A percentile compares a stretch with the other conserved stretches of the same genome.
Evolutionary conservation across 2,888 invertebrate species (phyloP).

Genomic region (Thecocarcelia acutangulata): DNA sequence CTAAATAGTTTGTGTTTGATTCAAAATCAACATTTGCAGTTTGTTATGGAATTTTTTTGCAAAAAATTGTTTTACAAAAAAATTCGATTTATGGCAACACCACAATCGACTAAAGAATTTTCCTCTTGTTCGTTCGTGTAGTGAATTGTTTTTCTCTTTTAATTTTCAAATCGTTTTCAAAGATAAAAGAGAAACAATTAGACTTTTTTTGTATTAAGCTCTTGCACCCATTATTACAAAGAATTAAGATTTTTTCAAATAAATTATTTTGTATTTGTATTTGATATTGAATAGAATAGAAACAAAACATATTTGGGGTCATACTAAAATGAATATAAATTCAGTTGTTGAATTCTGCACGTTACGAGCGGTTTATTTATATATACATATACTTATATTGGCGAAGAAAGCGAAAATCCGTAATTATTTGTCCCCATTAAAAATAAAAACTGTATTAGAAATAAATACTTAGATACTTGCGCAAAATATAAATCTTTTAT

Average conservation of each 20-base stretch:
- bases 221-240: constrained; percentile 40
- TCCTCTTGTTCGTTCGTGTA: constrained; percentile 32
- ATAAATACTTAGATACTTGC: background rate
- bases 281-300: constrained; percentile 51
- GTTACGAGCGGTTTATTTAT: constrained; percentile 64
- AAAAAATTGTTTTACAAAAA: too few species aligned
- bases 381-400: constrained; percentile 15
- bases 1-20: too few species aligned
- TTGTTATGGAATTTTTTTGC: too few species aligned
- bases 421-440: constrained; percentile 38
- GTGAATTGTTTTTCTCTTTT: constrained; percentile 41
- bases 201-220: constrained; percentile 34
- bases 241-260: constrained; percentile 36
- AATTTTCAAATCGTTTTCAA: constrained; percentile 23
- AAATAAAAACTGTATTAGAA: constrained; percentile 17
- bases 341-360: constrained; percentile 69
- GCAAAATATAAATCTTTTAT: background rate
- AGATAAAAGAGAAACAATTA: constrained; percentile 41
- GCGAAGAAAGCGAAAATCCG: constrained; percentile 54
- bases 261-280: constrained; percentile 41
- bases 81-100: background rate
- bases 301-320: constrained; percentile 68
- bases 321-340: constrained; percentile 62
- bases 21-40: too few species aligned
- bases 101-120: constrained; percentile 39